phyloP scores from a whole-genome alignment of 2,797 vertebrate species.

The Siniperca scherzeri region DNA sequence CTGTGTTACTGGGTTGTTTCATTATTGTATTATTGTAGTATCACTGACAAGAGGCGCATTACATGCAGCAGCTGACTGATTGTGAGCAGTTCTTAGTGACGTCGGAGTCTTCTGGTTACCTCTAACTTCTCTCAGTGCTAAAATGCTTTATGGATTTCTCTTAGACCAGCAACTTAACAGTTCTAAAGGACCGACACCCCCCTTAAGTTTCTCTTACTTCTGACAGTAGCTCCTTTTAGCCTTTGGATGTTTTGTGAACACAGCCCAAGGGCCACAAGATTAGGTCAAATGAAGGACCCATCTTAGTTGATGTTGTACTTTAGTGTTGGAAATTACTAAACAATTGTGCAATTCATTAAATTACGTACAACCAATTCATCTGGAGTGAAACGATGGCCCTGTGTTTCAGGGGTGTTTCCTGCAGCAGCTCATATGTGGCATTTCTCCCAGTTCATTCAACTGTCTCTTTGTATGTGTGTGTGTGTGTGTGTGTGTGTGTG shows the following conservation, averaged over 20 bases:
- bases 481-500: constrained; percentile 15
- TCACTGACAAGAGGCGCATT: not conserved
- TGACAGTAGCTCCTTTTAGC: too few species aligned
- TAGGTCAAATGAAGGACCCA: not conserved
- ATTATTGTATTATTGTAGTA: not conserved
- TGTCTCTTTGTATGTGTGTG: constrained; percentile 12
- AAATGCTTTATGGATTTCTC: not conserved
- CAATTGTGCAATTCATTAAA: too few species aligned
- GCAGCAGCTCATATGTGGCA: not conserved
- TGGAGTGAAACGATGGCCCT: not conserved
- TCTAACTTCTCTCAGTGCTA: not conserved
- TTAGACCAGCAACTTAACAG: not conserved
- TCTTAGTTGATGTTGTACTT: not conserved
- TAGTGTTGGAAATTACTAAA: not conserved
- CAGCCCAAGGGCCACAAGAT: not conserved
- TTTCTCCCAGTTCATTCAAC: constrained; percentile 16
- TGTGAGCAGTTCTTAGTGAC: not conserved
- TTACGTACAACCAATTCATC: too few species aligned
- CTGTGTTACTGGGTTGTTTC: not conserved
- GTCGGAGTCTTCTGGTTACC: not conserved
- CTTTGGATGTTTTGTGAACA: not conserved
- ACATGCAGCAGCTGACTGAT: not conserved
- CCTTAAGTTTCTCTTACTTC: too few species aligned
- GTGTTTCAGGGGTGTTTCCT: constrained; percentile 26
- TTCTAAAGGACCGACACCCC: not conserved